Evolutionary conservation across 2,113 vertebrate species (phyloP).

Genomic region (Thinocorus orbignyianus): DNA sequence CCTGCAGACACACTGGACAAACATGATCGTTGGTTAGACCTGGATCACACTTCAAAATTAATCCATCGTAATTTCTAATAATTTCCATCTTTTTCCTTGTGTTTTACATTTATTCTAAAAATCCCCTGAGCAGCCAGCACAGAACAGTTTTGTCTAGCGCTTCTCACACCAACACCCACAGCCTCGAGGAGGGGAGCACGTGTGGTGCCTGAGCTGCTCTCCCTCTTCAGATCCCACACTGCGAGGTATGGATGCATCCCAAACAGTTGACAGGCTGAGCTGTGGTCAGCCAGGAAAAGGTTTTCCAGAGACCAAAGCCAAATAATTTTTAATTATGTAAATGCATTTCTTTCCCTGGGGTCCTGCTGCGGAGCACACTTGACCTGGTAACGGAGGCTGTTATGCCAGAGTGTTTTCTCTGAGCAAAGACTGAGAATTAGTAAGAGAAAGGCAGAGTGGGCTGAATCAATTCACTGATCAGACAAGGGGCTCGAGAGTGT

Average conservation of each 20-base stretch:
- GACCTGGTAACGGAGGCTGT: neutral
- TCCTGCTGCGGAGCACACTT: neutral
- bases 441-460: neutral
- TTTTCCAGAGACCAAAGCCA: neutral
- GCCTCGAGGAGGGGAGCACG: neutral
- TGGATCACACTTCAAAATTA: neutral
- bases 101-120: neutral
- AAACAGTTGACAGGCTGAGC: neutral
- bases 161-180: neutral
- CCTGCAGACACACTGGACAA: neutral
- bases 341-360: neutral
- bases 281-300: neutral
- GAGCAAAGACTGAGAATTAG: neutral
- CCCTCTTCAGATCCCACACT: neutral
- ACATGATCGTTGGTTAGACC: neutral
- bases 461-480: neutral
- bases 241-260: neutral
- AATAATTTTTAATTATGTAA: neutral
- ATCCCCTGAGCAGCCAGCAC: neutral
- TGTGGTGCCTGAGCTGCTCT: rapidly evolving
- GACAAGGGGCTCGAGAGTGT: rapidly evolving
- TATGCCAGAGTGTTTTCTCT: neutral
- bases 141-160: neutral
- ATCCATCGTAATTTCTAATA: neutral
- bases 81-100: neutral